Evolutionary conservation across 2,797 vertebrate species (phyloP), one percentile per base, ranked within the genome.

Genomic region (Poeciliopsis turneri): DNA sequence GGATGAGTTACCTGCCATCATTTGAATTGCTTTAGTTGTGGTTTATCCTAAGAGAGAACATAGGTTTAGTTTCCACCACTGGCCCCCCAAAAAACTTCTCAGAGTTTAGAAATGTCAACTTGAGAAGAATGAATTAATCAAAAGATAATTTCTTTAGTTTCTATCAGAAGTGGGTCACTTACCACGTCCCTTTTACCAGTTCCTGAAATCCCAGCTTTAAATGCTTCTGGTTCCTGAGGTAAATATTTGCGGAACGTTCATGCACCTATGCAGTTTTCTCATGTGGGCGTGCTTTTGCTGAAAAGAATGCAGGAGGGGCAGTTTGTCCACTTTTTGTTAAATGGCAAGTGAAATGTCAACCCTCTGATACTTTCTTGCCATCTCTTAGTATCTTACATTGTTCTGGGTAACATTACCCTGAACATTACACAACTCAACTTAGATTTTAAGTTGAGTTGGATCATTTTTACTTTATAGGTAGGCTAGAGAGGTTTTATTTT

Each of bases 311-410:
- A 83, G 94, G 85, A 92, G 92, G 95, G 90, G 95, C 95, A 93
- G 96, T 96, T 96, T 94, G 93, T 94, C 95, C 92, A 91, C 95
- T 95, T 96, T 95, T 88, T 88, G 87, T 88, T 8, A 75, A 90
- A 92, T 88, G 90, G 18, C 77, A 86, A 55, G 77, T 75, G 74
- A 78, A 90, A 87, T 15, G 79, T 89, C 86, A 89, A 30, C 36
- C 69, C 36, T 28, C 33, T 78, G 71, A 81, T 78, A 47, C 2
- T 36, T 55, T 43, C 41, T 15, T 77, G 77, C 79, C 55, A 86
- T 86, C 84, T 55, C 64, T 71, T 18, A 68, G 57, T 59, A 55
- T 79, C 76, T 68, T 69, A 69, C 75, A 36, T 73, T 80, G 76
- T 78, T 28, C 41, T 43, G 39, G 15, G 28, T 13, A 76, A 12